Evolutionary conservation across 2,888 invertebrate genomes (phyloP).

Genomic region (Orthosia cruda): DNA sequence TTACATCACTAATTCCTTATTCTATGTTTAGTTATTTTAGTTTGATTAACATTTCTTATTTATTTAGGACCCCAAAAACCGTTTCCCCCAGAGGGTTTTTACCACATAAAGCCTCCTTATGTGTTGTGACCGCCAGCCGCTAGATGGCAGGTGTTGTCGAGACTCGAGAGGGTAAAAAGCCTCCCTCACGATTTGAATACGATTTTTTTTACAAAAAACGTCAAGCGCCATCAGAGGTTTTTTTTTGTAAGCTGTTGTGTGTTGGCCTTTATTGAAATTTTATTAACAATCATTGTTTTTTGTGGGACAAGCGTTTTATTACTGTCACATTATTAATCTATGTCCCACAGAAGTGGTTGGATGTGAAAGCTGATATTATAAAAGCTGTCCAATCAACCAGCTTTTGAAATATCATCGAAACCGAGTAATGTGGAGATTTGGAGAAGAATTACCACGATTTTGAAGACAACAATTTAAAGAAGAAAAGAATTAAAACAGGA

Average conservation of each 20-base stretch:
- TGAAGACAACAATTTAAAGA: neutral
- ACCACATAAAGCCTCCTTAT: conserved; percentile 57
- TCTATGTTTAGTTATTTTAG: neutral
- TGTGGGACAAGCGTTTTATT: conserved; percentile 57
- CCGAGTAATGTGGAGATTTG: neutral
- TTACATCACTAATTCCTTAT: neutral
- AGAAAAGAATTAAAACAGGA: neutral
- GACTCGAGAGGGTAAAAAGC: conserved; percentile 76
- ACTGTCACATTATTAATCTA: conserved; percentile 64
- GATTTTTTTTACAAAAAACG: conserved; percentile 72
- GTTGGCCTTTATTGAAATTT: conserved; percentile 71
- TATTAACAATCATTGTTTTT: conserved; percentile 77
- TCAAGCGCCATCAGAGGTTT: conserved; percentile 66
- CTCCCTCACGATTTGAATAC: conserved; percentile 84
- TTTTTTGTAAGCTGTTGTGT: conserved; percentile 71
- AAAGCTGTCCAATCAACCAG: neutral
- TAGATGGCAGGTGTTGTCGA: conserved; percentile 77
- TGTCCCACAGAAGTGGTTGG: conserved; percentile 18
- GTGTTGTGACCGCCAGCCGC: conserved; percentile 67
- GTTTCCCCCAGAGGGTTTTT: conserved; percentile 18
- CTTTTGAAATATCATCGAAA: no score
- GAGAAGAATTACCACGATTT: neutral
- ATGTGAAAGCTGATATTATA: conserved; percentile 40
- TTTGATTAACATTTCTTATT: neutral
- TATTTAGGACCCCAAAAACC: neutral